Evolutionary conservation across 1,140 invertebrate genomes (phyloP).

Genomic region (Saccostrea cuccullata): DNA sequence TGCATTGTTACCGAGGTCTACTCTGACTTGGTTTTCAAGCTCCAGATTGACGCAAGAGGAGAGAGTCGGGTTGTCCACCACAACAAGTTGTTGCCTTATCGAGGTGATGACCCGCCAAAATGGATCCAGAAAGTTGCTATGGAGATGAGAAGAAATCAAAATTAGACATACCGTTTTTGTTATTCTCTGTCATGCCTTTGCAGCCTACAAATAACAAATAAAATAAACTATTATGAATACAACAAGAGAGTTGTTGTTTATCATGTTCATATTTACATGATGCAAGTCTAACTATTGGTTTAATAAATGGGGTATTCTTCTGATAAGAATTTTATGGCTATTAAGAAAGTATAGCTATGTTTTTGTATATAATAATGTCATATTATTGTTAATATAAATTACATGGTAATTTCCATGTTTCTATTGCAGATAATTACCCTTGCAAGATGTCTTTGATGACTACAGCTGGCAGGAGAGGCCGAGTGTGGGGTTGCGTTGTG

Average conservation of each 20-base stretch:
- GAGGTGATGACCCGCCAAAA: neutral
- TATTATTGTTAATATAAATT: neutral
- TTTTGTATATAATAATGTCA: neutral
- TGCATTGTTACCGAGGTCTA: neutral
- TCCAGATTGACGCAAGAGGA: slow-evolving; percentile 12
- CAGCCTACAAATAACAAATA: neutral
- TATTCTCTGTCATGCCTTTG: neutral
- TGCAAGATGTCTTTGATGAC: neutral
- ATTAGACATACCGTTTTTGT: neutral
- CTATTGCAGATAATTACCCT: neutral
- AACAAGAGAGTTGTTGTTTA: neutral
- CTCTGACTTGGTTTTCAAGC: slow-evolving; percentile 32
- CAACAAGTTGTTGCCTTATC: slow-evolving; percentile 35
- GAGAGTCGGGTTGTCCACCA: neutral
- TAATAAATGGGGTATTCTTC: too few relatives aligned
- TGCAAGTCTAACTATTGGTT: neutral
- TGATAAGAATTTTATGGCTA: too few relatives aligned
- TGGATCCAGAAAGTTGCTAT: neutral
- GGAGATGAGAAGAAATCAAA: neutral
- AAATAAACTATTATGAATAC: neutral
- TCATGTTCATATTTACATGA: neutral
- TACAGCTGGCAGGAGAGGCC: slow-evolving; percentile 16
- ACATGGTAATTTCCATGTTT: neutral
- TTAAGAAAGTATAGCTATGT: neutral
- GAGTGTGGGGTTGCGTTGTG: neutral